A percentile compares a stretch with the other conserved stretches of the same genome.
Evolutionary conservation across 2,797 vertebrate genomes (phyloP).

Genomic region (Microcaecilia unicolor): DNA sequence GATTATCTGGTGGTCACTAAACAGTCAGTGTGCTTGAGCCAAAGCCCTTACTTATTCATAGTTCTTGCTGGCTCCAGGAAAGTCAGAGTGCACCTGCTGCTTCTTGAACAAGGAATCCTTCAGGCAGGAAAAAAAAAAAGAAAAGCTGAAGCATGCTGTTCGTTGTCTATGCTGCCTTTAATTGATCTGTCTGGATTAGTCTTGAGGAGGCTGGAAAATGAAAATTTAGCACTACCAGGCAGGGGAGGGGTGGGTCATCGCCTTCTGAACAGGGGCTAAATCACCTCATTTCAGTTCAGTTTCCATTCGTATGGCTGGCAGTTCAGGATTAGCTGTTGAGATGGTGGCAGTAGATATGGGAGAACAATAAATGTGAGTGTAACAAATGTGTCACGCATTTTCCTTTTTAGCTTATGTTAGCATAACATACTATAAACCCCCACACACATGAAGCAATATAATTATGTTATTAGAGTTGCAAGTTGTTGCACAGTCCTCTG

Average conservation of each 20-base stretch:
- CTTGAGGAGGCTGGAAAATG: conserved; percentile 24
- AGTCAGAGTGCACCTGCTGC: conserved; percentile 77
- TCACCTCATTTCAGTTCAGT: not conserved
- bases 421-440: too few species aligned
- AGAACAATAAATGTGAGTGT: too few species aligned
- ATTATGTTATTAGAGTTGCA: too few species aligned
- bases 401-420: too few species aligned
- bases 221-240: conserved; percentile 30
- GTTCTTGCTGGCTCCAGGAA: conserved; percentile 67
- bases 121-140: conserved; percentile 19
- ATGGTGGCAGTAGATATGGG: too few species aligned
- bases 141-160: conserved; percentile 18
- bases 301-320: not conserved
- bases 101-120: conserved; percentile 45
- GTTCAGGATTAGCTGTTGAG: too few species aligned
- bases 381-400: too few species aligned
- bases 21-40: conserved; percentile 76
- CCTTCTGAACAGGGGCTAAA: conserved; percentile 11
- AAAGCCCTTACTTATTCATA: conserved; percentile 86
- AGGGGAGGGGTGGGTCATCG: conserved; percentile 22
- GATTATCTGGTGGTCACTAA: conserved; percentile 83
- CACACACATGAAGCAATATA: too few species aligned
- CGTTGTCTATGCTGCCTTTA: conserved; percentile 22
- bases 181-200: conserved; percentile 56
- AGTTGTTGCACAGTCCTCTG: too few species aligned